Evolutionary conservation across 35 echinoderm and acorn worm species (phyloP), one percentile per base, ranked within the genome.

Genomic region (Chiridota heheva): DNA sequence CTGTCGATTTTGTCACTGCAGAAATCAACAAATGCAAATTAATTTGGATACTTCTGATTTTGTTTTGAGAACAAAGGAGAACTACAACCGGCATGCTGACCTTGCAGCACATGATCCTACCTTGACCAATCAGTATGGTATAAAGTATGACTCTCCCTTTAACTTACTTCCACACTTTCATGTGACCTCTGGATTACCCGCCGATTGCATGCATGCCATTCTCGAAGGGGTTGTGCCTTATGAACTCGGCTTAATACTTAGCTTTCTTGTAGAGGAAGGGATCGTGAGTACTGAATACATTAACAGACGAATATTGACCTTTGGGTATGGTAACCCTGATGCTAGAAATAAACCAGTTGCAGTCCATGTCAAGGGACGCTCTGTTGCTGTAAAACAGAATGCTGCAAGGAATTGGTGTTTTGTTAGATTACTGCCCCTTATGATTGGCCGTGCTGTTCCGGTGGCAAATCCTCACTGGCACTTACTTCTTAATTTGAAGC

Each of bases 1-100:
- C 33, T 80, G 85, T 48, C 36, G 84, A 59, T 77, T 86, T 75
- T 86, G 84, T 53, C 79, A 69, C 63, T 78, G 73, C n/a, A n/a
- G n/a, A n/a, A n/a, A n/a, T n/a, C n/a, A n/a, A n/a, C n/a, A 39
- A 13, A 33, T 77, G 31, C 55, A 77, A 39, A 24, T 58, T 58
- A 46, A 46, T 39, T 3, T 16, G 5, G 30, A 36, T 1, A 17
- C 44, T 36, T 33, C 47, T 58, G 39, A 55, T n/a, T 77, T 58
- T 60, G 60, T 7, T 2, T 24, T 20, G 38, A 77, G 73, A 55
- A 77, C 73, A n/a, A 38, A 36, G 17, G 73, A 77, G 15, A 39
- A 34, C 12, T 39, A 58, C 24, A 39, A 77, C 4, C 47, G 36
- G 30, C 73, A 77, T 18, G 10, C 39, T 34, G 8, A 77, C 55